Percentiles rank a stretch among this genome's conserved stretches.
Evolutionary conservation across 2,113 vertebrate species (phyloP).

Genomic region (Patagioenas fasciata): DNA sequence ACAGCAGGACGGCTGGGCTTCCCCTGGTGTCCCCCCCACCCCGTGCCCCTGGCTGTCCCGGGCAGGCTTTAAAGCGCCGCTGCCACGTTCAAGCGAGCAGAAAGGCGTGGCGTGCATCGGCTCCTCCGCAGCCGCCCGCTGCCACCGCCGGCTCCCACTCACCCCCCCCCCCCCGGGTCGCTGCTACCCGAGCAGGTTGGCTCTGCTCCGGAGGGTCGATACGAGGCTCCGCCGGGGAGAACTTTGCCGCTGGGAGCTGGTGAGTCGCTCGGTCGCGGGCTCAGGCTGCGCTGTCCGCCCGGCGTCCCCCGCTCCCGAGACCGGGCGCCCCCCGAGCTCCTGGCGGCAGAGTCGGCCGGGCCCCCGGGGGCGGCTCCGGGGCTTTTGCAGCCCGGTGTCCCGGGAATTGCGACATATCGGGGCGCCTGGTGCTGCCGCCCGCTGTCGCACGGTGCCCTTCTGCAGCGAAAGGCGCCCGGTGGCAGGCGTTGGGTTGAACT

Average conservation of each 20-base stretch:
- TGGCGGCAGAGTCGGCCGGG: not conserved
- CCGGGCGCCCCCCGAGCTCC: not conserved
- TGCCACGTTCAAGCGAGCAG: conserved; percentile 9
- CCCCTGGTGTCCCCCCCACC: not conserved
- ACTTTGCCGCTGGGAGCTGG: not conserved
- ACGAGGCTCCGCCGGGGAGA: not conserved
- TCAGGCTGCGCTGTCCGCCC: too few relatives aligned
- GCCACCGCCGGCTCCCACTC: not conserved
- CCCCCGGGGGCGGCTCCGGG: too few relatives aligned
- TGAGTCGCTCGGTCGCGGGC: not conserved
- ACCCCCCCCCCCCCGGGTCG: not conserved
- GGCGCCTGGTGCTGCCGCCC: not conserved
- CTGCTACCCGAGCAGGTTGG: not conserved
- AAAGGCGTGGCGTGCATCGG: conserved; percentile 22
- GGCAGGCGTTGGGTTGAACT: not conserved
- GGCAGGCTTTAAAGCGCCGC: not conserved
- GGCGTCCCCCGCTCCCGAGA: too few relatives aligned
- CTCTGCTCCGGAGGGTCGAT: not conserved
- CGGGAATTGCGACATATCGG: not conserved
- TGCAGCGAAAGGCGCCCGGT: fast-evolving
- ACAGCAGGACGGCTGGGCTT: too few relatives aligned
- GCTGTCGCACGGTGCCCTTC: not conserved
- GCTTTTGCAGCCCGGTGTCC: not conserved
- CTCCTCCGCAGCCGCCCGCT: not conserved
- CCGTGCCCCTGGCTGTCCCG: not conserved